These are phyloP conservation scores for Thyatira batis DNA, from an alignment of 2,888 invertebrate species.

Conservation along the genomic window DNA sequence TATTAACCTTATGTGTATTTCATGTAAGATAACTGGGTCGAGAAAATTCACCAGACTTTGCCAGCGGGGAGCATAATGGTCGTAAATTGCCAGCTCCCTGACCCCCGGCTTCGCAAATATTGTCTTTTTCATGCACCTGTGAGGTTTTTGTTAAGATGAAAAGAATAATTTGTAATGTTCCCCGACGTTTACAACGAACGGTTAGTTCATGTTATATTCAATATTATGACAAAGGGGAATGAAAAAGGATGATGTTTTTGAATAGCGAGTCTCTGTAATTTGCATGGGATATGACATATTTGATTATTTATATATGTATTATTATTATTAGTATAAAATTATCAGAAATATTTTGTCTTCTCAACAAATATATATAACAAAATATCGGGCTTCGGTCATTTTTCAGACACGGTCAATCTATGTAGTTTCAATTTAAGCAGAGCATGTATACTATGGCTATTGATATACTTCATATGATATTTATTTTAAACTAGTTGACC, in stretches of 20 bases:
- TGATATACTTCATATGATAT: no score
- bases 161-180: conserved; percentile 14
- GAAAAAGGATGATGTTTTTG: conserved; percentile 13
- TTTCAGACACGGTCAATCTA: no score
- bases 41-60: background rate
- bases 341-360: no score
- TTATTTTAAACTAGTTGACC: no score
- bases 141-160: conserved; percentile 10
- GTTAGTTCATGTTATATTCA: conserved; percentile 22
- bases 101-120: conserved; percentile 16
- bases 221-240: conserved; percentile 18
- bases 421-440: no score
- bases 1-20: background rate
- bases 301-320: no score
- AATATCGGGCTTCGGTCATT: no score
- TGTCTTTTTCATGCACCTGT: conserved; percentile 14
- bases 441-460: no score
- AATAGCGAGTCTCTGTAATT: no score
- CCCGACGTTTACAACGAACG: conserved; percentile 13
- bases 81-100: conserved; percentile 25
- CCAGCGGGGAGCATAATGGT: conserved; percentile 15
- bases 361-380: no score
- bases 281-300: background rate
- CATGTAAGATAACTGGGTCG: conserved; percentile 22
- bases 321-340: no score